Evolutionary conservation across 2,888 invertebrate species (phyloP), one percentile per base, ranked within the genome.

Genomic region (Machimus rusticus): DNA sequence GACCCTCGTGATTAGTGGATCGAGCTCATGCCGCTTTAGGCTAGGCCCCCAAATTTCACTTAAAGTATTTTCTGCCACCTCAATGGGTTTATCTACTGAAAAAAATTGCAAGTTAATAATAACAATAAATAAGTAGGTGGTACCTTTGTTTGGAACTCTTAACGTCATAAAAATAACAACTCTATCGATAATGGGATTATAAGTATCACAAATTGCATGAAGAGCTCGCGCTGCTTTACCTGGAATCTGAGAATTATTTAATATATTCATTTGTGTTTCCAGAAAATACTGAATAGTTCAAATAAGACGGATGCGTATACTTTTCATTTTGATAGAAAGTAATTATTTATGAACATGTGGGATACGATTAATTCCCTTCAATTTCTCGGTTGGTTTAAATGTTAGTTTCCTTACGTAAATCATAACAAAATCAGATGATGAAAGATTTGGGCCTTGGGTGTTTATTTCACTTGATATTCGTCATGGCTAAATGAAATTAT

Each of bases 191-290:
- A 93, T 90, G 12, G 95, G 94, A 87, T 91, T 93, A 76, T 93
- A 89, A 39, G 93, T 93, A 89, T 95, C 95, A 89, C 95, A 95
- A 89, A 95, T 93, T 87, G 93, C 91, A 89, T 95, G 95, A 89
- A 95, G 93, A 3, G 94, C 94, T 89, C 92, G 93, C 1, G 92
- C 92, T 2, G 91, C 89, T 81, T 89, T 88, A 0, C 90, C 89
- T 1, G 92, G 90, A 81, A 92, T 91, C 93, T 92, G 51, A 12
- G 81, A 14, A 84, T 31, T 77, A 16, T 51, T 46, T 46, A 46
- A 46, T 14, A 1, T 46, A 46, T 16, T 46, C 1, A 46, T 46
- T 39, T 39, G 39, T 39, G 8, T 12, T 39, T 39, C 12, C 39
- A 39, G 1, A 9, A 39, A 39, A 12, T 2, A 12, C 12, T 39